A percentile compares a stretch with the other conserved stretches of the same genome.
Evolutionary conservation across 2,888 invertebrate genomes (phyloP).

Genomic region (Nemoura dubitans): DNA sequence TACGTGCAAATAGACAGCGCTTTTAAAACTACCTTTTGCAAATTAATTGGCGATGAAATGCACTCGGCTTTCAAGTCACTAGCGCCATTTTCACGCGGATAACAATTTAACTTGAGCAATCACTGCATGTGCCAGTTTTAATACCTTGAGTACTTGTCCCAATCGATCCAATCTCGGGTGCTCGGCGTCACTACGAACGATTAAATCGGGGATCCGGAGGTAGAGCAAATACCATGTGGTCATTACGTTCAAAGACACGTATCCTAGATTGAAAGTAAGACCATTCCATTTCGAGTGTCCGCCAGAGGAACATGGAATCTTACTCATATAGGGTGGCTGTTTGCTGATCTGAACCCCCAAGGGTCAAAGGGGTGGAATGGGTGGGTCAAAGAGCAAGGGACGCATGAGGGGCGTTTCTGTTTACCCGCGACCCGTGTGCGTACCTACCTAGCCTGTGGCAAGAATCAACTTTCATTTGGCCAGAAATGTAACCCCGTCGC

Average conservation of each 20-base stretch:
- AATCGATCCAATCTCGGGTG: too few species aligned
- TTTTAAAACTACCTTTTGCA: too few species aligned
- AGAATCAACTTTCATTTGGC: constrained; percentile 10
- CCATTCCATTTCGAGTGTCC: constrained; percentile 23
- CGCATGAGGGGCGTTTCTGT: not conserved
- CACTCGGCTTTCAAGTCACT: too few species aligned
- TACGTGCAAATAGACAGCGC: too few species aligned
- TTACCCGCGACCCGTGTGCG: constrained; percentile 23
- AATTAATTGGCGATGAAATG: too few species aligned
- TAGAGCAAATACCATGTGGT: constrained; percentile 9
- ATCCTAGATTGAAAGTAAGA: constrained; percentile 7
- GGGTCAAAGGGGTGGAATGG: not conserved
- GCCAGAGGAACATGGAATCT: constrained; percentile 22
- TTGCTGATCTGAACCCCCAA: not conserved
- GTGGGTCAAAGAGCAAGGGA: not conserved
- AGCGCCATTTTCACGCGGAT: too few species aligned
- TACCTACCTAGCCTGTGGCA: constrained; percentile 3
- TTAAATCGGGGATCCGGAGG: not conserved
- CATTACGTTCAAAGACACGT: constrained; percentile 12
- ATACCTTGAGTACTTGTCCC: too few species aligned
- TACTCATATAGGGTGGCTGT: constrained; percentile 31
- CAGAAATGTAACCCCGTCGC: not conserved
- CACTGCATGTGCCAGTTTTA: too few species aligned
- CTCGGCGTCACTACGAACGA: too few species aligned
- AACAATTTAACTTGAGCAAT: too few species aligned